Conservation (phyloP, 1,140 invertebrate genomes). For the Drosophila funebris region DNA sequence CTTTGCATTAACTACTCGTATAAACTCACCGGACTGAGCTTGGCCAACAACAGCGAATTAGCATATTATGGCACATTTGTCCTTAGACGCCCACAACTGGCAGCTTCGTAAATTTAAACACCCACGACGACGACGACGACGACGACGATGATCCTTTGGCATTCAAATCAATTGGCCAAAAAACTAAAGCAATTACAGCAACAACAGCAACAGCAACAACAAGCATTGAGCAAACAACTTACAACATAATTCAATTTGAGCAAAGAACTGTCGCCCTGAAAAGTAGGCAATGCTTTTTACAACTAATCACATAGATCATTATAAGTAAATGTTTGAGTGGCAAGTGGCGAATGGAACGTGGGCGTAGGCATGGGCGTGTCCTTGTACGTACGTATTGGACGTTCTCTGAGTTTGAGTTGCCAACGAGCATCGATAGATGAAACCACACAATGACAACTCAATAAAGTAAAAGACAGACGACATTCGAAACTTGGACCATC, state of each 20-base stretch:
- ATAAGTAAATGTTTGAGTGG: conserved; percentile 63
- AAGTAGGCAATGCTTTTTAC: conserved; percentile 36
- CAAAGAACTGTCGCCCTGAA: conserved; percentile 17
- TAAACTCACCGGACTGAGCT: conserved; percentile 8
- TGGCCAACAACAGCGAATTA: conserved; percentile 29
- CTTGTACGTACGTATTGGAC: neutral
- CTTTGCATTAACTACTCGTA: conserved; percentile 10
- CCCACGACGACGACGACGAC: conserved; percentile 50
- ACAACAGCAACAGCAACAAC: conserved; percentile 35
- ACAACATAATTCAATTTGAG: conserved; percentile 66
- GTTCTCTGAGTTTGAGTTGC: conserved; percentile 35
- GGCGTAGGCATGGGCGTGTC: neutral
- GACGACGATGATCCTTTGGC: conserved; percentile 44
- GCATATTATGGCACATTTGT: conserved; percentile 30
- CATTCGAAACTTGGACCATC: neutral
- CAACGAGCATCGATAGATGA: conserved; percentile 8
- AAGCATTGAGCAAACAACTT: conserved; percentile 48
- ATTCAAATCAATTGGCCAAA: conserved; percentile 58
- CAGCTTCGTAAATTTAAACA: conserved; percentile 63
- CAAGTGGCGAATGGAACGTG: no score
- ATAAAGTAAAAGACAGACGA: neutral
- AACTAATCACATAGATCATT: conserved; percentile 64
- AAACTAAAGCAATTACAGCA: conserved; percentile 63
- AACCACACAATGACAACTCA: conserved; percentile 5
- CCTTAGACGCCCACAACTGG: conserved; percentile 14